Percentiles rank a stretch among this genome's conserved stretches.
Conservation (phyloP, 2,888 invertebrate genomes). For the Sminthurinus aureus region DNA sequence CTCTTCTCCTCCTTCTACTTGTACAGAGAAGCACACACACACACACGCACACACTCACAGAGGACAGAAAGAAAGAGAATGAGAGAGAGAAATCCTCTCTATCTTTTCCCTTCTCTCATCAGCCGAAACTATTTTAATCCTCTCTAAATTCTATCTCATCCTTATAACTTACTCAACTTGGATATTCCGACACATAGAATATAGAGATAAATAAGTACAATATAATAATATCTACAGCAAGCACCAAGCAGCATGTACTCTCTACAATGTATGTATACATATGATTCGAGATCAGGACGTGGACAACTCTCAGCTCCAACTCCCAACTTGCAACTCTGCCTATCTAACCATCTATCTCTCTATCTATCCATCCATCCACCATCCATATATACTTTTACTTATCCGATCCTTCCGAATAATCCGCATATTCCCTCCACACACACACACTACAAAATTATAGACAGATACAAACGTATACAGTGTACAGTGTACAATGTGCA, state of each 20-base stretch:
- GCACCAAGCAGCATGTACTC: neutral
- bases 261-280: neutral
- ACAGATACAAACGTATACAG: neutral
- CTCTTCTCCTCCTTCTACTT: neutral
- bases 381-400: slow-evolving; percentile 24
- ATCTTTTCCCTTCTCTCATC: slow-evolving; percentile 52
- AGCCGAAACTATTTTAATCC: slow-evolving; percentile 60
- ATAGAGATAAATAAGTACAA: too few species aligned
- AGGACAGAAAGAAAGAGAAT: neutral
- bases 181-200: neutral
- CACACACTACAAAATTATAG: neutral
- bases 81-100: neutral
- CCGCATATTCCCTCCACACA: neutral
- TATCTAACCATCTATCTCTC: neutral
- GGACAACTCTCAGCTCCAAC: neutral
- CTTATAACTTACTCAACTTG: slow-evolving; percentile 41
- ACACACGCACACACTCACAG: neutral
- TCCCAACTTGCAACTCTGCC: too few species aligned
- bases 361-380: slow-evolving; percentile 6
- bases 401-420: slow-evolving; percentile 4
- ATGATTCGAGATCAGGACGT: neutral
- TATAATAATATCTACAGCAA: too few species aligned
- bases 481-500: neutral
- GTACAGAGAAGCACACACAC: neutral
- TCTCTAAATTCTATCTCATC: slow-evolving; percentile 54